These are phyloP conservation scores for Geopemphigus sp. DNA, from an alignment of 1,140 invertebrate genomes.

Conservation along the genomic window DNA sequence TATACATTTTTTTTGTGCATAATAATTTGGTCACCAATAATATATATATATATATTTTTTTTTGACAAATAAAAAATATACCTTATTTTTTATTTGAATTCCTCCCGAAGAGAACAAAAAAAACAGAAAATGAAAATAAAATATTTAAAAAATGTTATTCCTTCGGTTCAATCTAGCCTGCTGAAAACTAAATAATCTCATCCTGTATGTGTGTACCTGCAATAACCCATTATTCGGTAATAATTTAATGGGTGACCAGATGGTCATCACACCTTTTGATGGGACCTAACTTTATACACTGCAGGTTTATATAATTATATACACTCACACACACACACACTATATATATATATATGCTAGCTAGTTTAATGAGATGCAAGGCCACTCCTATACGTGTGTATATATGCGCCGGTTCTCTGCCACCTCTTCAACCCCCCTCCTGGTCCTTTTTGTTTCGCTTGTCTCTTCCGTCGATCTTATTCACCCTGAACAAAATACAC, in stretches of 20 bases:
- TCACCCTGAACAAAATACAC: conserved; percentile 50
- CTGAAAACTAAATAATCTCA: conserved; percentile 48
- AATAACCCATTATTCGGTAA: conserved; percentile 48
- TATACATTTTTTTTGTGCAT: no score
- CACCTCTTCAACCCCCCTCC: not conserved
- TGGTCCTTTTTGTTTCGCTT: conserved; percentile 46
- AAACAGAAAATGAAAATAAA: conserved; percentile 19
- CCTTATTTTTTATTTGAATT: conserved; percentile 8
- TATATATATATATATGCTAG: conserved; percentile 9
- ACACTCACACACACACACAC: conserved; percentile 18
- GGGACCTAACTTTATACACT: conserved; percentile 34
- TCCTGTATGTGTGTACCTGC: not conserved
- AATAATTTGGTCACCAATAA: no score
- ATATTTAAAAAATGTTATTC: conserved; percentile 27
- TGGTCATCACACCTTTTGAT: conserved; percentile 50
- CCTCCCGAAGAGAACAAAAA: not conserved
- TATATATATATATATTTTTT: not conserved
- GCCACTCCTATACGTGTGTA: conserved; percentile 43
- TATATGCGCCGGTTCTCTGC: conserved; percentile 36
- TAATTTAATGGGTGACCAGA: conserved; percentile 50
- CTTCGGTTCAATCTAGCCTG: conserved; percentile 24
- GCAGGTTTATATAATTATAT: not conserved
- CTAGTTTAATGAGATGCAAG: conserved; percentile 50
- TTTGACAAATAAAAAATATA: not conserved
- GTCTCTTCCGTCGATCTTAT: conserved; percentile 49